Conservation (phyloP, 2,888 invertebrate species). For the Dorcus parallelipipedus region DNA sequence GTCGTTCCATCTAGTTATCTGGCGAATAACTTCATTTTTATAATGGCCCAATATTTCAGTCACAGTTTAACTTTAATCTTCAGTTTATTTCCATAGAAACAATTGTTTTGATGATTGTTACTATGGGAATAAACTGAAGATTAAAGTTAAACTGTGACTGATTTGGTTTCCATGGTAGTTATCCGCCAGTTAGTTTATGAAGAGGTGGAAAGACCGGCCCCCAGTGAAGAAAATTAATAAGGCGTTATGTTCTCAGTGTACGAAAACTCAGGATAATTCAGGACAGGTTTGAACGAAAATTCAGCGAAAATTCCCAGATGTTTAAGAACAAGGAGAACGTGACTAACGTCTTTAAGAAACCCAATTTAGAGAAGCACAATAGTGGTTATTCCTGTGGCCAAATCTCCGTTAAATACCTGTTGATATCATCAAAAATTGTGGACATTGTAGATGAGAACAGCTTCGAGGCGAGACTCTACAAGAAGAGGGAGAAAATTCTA, state of each 20-base stretch:
- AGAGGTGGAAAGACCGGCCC: too few relatives aligned
- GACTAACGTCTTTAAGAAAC: conserved; percentile 54
- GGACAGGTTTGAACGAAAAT: conserved; percentile 34
- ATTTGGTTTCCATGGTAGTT: too few relatives aligned
- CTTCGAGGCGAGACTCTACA: conserved; percentile 32
- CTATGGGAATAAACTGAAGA: too few relatives aligned
- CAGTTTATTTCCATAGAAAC: too few relatives aligned
- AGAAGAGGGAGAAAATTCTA: conserved; percentile 45
- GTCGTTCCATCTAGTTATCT: too few relatives aligned
- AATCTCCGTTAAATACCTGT: conserved; percentile 61
- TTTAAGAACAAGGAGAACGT: conserved; percentile 21
- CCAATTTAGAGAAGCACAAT: conserved; percentile 58
- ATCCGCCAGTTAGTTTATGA: too few relatives aligned
- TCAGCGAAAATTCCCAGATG: conserved; percentile 29
- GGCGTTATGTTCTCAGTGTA: conserved; percentile 32
- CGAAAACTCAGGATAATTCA: conserved; percentile 41
- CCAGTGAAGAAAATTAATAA: conserved; percentile 28
- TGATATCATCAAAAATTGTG: conserved; percentile 55
- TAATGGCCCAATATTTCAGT: too few relatives aligned
- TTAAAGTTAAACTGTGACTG: too few relatives aligned
- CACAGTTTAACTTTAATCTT: too few relatives aligned
- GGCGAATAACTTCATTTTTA: too few relatives aligned
- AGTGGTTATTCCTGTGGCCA: conserved; percentile 59
- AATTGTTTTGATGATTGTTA: too few relatives aligned
- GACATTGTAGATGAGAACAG: conserved; percentile 50